phyloP scores from a whole-genome alignment of 2,113 vertebrate species.

The Dolichotis patagonum region DNA sequence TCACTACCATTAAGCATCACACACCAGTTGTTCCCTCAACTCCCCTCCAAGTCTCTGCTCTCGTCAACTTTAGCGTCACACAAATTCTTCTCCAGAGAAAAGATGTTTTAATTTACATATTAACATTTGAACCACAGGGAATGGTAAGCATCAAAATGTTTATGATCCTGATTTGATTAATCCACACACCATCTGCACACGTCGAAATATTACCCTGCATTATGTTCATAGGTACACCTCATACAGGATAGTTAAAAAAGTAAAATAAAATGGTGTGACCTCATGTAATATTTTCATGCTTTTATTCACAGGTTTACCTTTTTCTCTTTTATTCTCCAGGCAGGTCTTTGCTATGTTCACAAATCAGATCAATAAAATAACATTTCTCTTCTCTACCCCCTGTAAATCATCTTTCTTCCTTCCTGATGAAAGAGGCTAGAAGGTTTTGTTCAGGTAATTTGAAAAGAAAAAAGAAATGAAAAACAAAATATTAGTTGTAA shows the following conservation, averaged over 20 bases:
- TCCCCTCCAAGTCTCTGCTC: background rate
- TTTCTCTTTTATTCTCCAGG: background rate
- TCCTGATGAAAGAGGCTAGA: background rate
- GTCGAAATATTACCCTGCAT: background rate
- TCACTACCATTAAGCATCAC: background rate
- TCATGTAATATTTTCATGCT: background rate
- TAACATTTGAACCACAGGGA: background rate
- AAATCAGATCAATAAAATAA: background rate
- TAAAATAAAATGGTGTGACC: background rate
- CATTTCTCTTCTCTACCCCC: background rate
- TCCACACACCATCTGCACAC: no score
- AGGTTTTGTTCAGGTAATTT: background rate
- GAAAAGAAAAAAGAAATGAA: slow-evolving; percentile 2
- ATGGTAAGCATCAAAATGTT: background rate
- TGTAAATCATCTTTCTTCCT: background rate
- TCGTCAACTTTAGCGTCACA: background rate
- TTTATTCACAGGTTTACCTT: background rate
- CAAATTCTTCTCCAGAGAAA: background rate
- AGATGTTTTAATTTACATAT: background rate
- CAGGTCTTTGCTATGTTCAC: background rate
- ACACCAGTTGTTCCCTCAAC: background rate
- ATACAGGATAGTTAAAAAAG: background rate
- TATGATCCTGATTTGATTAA: background rate
- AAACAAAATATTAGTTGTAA: background rate
- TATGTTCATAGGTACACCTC: background rate